These are phyloP conservation scores for Tromatobia lineatoria DNA, from an alignment of 2,888 invertebrate genomes.

Conservation along the genomic window DNA sequence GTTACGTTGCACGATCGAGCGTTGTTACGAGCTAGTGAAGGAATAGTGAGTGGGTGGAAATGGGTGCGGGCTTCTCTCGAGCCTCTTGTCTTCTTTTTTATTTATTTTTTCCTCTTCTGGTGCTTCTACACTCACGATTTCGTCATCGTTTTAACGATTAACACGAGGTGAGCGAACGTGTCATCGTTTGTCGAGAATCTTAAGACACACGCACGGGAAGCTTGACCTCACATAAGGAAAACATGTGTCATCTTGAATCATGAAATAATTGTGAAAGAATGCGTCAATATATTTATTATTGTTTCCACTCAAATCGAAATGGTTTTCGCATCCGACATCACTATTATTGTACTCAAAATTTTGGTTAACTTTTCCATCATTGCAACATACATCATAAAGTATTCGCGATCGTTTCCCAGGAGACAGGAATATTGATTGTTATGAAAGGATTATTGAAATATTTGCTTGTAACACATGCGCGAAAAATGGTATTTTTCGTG, in stretches of 20 bases:
- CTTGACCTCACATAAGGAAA: conserved; percentile 16
- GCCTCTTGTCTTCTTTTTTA: neutral
- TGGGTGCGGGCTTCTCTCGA: conserved; percentile 45
- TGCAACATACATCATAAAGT: no score
- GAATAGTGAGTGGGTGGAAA: conserved; percentile 36
- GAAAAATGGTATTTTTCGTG: no score
- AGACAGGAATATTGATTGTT: no score
- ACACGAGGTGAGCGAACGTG: conserved; percentile 39
- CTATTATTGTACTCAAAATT: neutral
- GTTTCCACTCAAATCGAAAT: neutral
- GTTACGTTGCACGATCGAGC: conserved; percentile 25
- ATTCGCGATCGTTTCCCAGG: no score
- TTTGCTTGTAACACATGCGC: no score
- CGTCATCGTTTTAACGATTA: conserved; percentile 32
- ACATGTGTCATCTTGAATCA: conserved; percentile 32
- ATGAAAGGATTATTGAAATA: no score
- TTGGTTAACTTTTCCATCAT: neutral
- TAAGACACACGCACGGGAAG: conserved; percentile 18
- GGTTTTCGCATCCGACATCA: neutral
- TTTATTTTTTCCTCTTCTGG: conserved; percentile 6
- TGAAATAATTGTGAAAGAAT: conserved; percentile 11
- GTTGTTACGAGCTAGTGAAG: conserved; percentile 24
- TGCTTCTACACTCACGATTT: conserved; percentile 17
- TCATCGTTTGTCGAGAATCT: conserved; percentile 38
- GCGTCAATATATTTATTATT: neutral